A percentile compares a stretch with the other conserved stretches of the same genome.
These are phyloP conservation scores for Aegithalos caudatus DNA, from an alignment of 2,113 vertebrate species.

Conservation along the genomic window DNA sequence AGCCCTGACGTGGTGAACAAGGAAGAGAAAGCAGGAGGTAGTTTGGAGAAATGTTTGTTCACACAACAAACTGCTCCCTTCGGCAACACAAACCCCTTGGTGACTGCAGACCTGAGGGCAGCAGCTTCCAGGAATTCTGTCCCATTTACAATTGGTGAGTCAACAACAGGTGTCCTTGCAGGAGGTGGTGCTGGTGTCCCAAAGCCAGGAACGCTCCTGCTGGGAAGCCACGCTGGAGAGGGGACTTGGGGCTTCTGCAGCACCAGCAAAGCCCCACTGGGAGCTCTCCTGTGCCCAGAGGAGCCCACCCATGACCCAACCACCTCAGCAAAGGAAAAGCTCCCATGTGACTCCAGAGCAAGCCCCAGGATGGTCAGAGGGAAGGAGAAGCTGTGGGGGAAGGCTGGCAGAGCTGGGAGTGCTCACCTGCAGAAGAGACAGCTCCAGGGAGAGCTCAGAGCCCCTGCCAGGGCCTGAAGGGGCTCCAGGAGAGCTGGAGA, in stretches of 20 bases:
- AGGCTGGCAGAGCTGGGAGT: not conserved
- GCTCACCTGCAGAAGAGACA: not conserved
- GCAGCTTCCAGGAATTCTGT: constrained; percentile 20
- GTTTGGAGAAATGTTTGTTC: constrained; percentile 20
- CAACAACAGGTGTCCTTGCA: constrained; percentile 38
- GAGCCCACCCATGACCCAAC: not conserved
- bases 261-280: not conserved
- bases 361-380: not conserved
- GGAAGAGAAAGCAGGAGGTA: constrained; percentile 2
- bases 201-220: not conserved
- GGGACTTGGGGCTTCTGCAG: no score
- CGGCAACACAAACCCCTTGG: not conserved
- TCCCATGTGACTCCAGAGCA: not conserved
- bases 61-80: constrained; percentile 39
- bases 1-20: not conserved
- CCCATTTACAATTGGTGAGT: constrained; percentile 19
- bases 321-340: not conserved
- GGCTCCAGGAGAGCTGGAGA: not conserved
- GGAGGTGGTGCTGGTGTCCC: not conserved
- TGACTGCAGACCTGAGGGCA: not conserved
- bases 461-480: rapidly evolving
- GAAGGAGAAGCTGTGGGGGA: not conserved
- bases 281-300: not conserved
- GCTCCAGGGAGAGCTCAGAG: not conserved
- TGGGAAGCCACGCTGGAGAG: not conserved